phyloP scores from a whole-genome alignment of 2,113 vertebrate species.

The Apeltes quadracus region DNA sequence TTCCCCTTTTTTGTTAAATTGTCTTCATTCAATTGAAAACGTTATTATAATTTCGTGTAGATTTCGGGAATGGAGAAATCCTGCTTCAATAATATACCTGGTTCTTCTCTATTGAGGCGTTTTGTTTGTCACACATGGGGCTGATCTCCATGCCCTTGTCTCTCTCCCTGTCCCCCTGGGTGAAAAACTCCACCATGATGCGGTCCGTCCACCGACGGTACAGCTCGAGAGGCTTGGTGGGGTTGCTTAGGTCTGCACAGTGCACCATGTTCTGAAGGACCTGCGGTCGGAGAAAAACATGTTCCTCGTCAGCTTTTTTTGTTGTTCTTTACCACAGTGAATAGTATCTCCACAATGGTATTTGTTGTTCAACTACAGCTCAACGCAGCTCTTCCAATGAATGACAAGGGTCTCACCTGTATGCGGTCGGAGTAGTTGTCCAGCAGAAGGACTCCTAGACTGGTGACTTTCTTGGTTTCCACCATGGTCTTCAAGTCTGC shows the following conservation, averaged over 20 bases:
- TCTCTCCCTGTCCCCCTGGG: slow-evolving; percentile 88
- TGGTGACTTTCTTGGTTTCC: slow-evolving; percentile 96
- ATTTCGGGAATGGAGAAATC: not conserved
- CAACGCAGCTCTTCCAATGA: not conserved
- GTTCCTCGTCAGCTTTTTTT: not conserved
- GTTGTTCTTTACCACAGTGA: not conserved
- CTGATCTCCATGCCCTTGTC: slow-evolving; percentile 93
- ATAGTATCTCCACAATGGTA: not conserved
- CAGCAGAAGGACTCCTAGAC: slow-evolving; percentile 88
- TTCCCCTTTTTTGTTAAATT: not conserved
- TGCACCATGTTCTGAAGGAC: slow-evolving; percentile 95
- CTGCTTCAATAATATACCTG: slow-evolving; percentile 78
- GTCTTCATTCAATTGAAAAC: not conserved
- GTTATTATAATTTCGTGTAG: not conserved
- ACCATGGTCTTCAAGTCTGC: slow-evolving; percentile 96
- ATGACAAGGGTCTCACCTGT: slow-evolving; percentile 80
- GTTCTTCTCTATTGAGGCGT: slow-evolving; percentile 90
- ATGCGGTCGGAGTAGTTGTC: slow-evolving; percentile 94
- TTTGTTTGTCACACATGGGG: slow-evolving; percentile 95
- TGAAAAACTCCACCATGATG: slow-evolving; percentile 93
- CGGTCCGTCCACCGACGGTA: slow-evolving; percentile 92
- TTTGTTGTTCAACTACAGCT: not conserved
- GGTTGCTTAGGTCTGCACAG: slow-evolving; percentile 93
- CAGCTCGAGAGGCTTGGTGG: slow-evolving; percentile 89
- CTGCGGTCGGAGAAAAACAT: slow-evolving; percentile 59